phyloP scores from a whole-genome alignment of 2,888 invertebrate genomes.

The Aphidoletes aphidimyza region DNA sequence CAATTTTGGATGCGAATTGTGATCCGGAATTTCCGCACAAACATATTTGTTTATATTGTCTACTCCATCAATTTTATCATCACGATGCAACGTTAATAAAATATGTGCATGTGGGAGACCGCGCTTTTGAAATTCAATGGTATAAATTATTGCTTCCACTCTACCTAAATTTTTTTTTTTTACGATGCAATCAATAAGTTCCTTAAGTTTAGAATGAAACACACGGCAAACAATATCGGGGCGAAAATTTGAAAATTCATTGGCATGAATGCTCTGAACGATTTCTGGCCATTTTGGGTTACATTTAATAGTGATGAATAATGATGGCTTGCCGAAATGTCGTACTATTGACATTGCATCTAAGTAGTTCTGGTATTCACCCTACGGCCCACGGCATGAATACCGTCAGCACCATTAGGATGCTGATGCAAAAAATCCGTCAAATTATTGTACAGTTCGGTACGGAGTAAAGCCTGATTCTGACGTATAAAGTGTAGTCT shows the following conservation, averaged over 20 bases:
- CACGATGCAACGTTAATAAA: constrained; percentile 58
- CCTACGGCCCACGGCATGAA: constrained; percentile 48
- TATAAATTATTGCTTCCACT: constrained; percentile 58
- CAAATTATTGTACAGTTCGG: constrained; percentile 62
- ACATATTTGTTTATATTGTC: constrained; percentile 58
- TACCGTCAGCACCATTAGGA: constrained; percentile 59
- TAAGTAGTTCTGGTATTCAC: constrained; percentile 56
- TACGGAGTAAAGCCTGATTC: constrained; percentile 61
- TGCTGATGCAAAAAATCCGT: constrained; percentile 58
- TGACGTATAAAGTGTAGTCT: constrained; percentile 60
- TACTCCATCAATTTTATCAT: constrained; percentile 56
- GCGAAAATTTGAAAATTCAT: too few species aligned
- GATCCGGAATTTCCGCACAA: constrained; percentile 60
- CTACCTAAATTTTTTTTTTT: constrained; percentile 56
- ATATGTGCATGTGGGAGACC: constrained; percentile 60
- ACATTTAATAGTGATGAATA: constrained; percentile 57
- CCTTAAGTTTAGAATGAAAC: too few species aligned
- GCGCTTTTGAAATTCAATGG: constrained; percentile 62
- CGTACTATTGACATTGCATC: constrained; percentile 58
- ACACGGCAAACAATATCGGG: too few species aligned
- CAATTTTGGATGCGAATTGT: constrained; percentile 59
- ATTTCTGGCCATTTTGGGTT: constrained; percentile 57
- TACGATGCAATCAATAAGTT: too few species aligned
- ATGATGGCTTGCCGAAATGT: constrained; percentile 57
- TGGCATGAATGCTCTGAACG: too few species aligned